These are phyloP conservation scores for Odobenus rosmarus DNA, from an alignment of 2,113 vertebrate genomes.

Conservation along the genomic window DNA sequence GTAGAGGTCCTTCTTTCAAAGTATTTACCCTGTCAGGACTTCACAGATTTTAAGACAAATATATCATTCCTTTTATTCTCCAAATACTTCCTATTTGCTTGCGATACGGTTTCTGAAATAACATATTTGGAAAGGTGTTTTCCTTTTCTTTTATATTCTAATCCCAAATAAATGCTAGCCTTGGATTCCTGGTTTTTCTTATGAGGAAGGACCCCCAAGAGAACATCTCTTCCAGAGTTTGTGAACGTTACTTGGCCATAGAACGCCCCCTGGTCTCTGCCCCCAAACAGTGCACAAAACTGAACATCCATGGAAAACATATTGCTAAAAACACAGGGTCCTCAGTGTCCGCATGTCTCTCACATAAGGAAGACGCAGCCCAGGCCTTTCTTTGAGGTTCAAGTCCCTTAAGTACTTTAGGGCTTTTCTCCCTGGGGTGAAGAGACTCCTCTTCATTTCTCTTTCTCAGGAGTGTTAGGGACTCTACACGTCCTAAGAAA, in stretches of 20 bases:
- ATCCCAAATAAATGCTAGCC: not conserved
- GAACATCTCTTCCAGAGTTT: not conserved
- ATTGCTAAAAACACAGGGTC: not conserved
- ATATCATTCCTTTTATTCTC: not conserved
- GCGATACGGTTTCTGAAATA: not conserved
- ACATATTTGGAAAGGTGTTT: not conserved
- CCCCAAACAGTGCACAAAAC: not conserved
- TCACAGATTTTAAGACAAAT: slow-evolving; percentile 16
- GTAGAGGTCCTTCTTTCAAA: slow-evolving; percentile 8
- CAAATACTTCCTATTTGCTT: slow-evolving; percentile 21
- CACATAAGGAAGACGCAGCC: not conserved
- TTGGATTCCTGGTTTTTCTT: not conserved
- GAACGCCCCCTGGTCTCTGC: too few relatives aligned
- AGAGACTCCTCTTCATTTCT: not conserved
- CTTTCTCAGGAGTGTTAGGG: not conserved
- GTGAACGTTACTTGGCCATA: not conserved
- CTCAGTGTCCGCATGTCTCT: not conserved
- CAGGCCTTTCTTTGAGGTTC: not conserved
- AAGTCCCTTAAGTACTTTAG: not conserved
- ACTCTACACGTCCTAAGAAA: not conserved
- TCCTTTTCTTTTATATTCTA: slow-evolving; percentile 17
- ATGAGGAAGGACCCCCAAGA: not conserved
- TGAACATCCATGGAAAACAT: not conserved
- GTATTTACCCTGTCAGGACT: not conserved
- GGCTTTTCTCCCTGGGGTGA: not conserved